phyloP scores from a whole-genome alignment of 2,113 vertebrate species.

The Psammodynastes pulverulentus region DNA sequence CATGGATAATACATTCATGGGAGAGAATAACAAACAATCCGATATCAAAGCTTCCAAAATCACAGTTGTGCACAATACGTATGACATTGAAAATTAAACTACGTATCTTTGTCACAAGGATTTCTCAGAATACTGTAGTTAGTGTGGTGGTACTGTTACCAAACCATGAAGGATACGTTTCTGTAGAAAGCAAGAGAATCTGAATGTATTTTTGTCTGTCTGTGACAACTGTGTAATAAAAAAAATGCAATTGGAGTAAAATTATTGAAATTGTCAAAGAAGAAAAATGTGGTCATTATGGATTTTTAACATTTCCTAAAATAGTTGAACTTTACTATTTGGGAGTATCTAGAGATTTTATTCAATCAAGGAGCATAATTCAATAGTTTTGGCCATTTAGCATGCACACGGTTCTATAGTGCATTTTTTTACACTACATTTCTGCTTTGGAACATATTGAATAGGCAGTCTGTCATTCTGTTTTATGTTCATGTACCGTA shows the following conservation, averaged over 20 bases:
- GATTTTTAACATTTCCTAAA: not conserved
- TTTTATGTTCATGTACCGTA: not conserved
- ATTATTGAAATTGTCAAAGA: not conserved
- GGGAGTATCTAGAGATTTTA: not conserved
- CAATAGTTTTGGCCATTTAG: not conserved
- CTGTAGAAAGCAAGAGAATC: not conserved
- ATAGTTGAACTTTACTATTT: not conserved
- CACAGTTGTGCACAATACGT: not conserved
- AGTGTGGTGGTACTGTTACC: not conserved
- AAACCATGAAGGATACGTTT: not conserved
- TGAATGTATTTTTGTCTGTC: not conserved
- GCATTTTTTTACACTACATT: not conserved
- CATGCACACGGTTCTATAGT: not conserved
- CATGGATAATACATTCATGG: not conserved
- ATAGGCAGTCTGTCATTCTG: not conserved
- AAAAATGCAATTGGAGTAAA: not conserved
- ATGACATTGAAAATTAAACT: not conserved
- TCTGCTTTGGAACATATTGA: not conserved
- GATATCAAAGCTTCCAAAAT: not conserved
- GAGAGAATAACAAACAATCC: not conserved
- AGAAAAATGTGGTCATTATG: not conserved
- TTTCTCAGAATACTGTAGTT: not conserved
- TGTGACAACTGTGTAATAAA: not conserved
- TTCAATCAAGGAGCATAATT: not conserved
- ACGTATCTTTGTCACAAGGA: not conserved